Base-by-base conservation (phyloP, 2,888 invertebrate species). In the Entomobrya proxima region DNA sequence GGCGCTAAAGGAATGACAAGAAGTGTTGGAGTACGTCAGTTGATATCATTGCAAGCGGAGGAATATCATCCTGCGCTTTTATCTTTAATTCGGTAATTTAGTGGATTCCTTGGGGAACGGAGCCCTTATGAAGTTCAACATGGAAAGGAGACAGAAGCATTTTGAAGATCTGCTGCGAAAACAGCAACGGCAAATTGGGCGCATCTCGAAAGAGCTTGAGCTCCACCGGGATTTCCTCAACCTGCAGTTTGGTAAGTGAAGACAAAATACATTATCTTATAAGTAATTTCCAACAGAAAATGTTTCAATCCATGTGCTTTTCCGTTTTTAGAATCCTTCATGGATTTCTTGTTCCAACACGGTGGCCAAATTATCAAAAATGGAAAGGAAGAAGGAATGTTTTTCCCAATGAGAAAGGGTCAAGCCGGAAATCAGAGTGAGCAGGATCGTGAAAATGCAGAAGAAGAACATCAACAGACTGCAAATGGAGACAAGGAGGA, bases 171-270 rank as follows among this genome's bases (percentile, higher is more conserved):
- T 85, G 21, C 35, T 88, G 27, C 74, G 30, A 18, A 50, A 35
- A 4, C 88, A 88, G 74, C 86, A 84, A 24, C 47, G 40, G 7
- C 83, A 86, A 32, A 79, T 88, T 61, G 47, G 61, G 9, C 64
- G 52, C 18, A 58, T 88, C 21, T 79, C 85, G 2, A 86, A 86
- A 24, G 88, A 88, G 44, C 40, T 88, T 24, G 78, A 79, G 32
- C 50, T 88, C 21, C 87, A 87, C 61, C 55, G 87, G 24, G 87
- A 87, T 30, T 87, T 87, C 81, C 50, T 87, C 7, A 78, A 86
- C 75, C n/a, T 85, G 24, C 85, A 86, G 69, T 87, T 86, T 86
- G 87, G 87, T 87, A 80, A 87, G 87, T 67, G n/a, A n/a, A n/a
- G n/a, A n/a, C n/a, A n/a, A n/a, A n/a, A n/a, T n/a, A n/a, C n/a